Evolutionary conservation across 2,113 vertebrate genomes (phyloP).

Genomic region (Malaclemys terrapin): DNA sequence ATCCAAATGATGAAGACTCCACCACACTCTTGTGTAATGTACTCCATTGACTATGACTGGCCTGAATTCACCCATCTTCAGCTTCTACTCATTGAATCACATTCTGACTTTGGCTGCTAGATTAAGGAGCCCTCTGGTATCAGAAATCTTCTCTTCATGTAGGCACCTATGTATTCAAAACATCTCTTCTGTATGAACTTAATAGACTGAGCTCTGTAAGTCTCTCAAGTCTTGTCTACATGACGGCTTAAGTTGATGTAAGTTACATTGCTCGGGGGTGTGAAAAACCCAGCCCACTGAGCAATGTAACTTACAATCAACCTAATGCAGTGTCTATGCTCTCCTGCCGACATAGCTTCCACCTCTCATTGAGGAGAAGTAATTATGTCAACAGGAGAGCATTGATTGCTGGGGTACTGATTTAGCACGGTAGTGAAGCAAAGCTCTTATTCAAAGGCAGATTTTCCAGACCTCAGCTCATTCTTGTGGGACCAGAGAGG

Average conservation of each 20-base stretch:
- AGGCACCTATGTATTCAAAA: background rate
- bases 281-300: too few relatives aligned
- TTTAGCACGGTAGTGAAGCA: too few relatives aligned
- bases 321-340: too few relatives aligned
- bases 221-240: background rate
- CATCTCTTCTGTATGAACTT: background rate
- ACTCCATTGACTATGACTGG: background rate
- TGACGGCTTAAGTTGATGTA: too few relatives aligned
- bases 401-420: too few relatives aligned
- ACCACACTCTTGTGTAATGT: background rate
- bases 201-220: background rate
- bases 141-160: background rate
- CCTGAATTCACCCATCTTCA: background rate
- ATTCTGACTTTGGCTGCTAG: background rate
- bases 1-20: background rate
- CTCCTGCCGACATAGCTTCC: too few relatives aligned
- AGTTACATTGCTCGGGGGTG: too few relatives aligned
- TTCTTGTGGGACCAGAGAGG: background rate
- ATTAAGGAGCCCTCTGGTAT: background rate
- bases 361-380: too few relatives aligned
- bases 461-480: background rate
- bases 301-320: too few relatives aligned
- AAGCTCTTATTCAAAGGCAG: background rate
- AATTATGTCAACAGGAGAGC: too few relatives aligned
- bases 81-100: background rate